These are phyloP conservation scores for Campodea augens DNA, from an alignment of 1,140 invertebrate species.

Conservation along the genomic window DNA sequence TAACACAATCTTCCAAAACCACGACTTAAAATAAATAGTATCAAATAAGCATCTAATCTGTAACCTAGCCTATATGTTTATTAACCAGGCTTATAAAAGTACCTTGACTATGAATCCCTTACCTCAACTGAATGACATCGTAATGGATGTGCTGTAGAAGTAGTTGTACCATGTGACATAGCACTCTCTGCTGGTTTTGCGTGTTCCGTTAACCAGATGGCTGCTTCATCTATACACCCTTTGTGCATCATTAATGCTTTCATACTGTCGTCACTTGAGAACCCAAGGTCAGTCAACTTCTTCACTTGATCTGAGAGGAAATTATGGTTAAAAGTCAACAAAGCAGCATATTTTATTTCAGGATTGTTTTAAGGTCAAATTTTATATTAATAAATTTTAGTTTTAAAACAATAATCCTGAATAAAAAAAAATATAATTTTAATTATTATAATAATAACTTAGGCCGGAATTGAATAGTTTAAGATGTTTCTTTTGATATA, in stretches of 20 bases:
- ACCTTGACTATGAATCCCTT: too few species aligned
- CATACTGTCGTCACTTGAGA: conserved; percentile 44
- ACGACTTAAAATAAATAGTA: too few species aligned
- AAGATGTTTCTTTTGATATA: too few species aligned
- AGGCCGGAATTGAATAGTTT: too few species aligned
- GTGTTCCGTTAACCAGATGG: conserved; percentile 58
- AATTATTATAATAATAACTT: too few species aligned
- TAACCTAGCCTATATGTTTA: too few species aligned
- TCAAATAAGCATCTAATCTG: too few species aligned
- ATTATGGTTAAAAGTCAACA: too few species aligned
- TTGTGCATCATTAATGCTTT: conserved; percentile 42
- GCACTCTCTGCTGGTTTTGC: conserved; percentile 16
- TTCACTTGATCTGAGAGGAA: conserved; percentile 27
- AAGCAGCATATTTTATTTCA: conserved; percentile 1
- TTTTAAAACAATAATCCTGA: not conserved
- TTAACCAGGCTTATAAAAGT: too few species aligned
- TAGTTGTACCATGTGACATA: conserved; percentile 1
- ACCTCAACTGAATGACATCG: too few species aligned
- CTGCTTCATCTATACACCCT: conserved; percentile 57
- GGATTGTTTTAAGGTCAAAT: not conserved
- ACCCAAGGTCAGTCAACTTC: conserved; percentile 47
- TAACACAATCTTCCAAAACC: too few species aligned
- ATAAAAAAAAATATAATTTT: too few species aligned
- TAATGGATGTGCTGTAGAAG: conserved; percentile 2
- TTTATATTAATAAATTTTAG: not conserved